These are phyloP conservation scores for Leptoclinus maculatus DNA, from an alignment of 2,797 vertebrate genomes.

Conservation along the genomic window DNA sequence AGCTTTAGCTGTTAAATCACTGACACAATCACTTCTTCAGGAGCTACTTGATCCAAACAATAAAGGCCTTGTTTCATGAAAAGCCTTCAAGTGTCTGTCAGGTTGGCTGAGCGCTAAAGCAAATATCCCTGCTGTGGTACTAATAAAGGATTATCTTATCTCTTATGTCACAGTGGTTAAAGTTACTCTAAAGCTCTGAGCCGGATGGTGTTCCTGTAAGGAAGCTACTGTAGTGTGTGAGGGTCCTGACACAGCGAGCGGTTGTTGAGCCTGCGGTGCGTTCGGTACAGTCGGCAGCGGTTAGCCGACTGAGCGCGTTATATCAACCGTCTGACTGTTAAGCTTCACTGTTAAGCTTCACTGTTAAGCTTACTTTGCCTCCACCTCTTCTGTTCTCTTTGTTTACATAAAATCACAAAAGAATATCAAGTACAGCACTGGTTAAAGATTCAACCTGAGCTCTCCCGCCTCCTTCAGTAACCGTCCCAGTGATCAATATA, in stretches of 20 bases:
- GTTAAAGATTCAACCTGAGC: too few species aligned
- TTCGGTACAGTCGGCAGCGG: not conserved
- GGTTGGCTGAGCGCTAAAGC: not conserved
- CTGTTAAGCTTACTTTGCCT: too few species aligned
- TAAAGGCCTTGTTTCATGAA: not conserved
- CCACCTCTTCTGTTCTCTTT: too few species aligned
- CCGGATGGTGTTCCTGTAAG: not conserved
- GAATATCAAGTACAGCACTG: too few species aligned
- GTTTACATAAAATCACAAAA: too few species aligned
- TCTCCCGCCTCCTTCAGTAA: too few species aligned
- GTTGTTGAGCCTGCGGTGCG: not conserved
- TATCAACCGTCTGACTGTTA: not conserved
- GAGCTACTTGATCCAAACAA: not conserved
- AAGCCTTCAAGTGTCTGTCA: not conserved
- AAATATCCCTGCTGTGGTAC: too few species aligned
- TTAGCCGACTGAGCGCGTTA: not conserved
- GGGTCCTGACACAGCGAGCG: not conserved
- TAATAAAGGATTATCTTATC: too few species aligned
- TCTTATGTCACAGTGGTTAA: not conserved
- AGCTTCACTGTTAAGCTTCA: too few species aligned
- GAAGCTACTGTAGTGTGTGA: not conserved
- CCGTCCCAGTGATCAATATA: not conserved
- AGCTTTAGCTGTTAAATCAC: not conserved
- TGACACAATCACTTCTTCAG: too few species aligned
- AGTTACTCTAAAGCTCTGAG: not conserved